Evolutionary conservation across 1,140 invertebrate genomes (phyloP).

Genomic region (Paramacrobiotus metropolitanus): DNA sequence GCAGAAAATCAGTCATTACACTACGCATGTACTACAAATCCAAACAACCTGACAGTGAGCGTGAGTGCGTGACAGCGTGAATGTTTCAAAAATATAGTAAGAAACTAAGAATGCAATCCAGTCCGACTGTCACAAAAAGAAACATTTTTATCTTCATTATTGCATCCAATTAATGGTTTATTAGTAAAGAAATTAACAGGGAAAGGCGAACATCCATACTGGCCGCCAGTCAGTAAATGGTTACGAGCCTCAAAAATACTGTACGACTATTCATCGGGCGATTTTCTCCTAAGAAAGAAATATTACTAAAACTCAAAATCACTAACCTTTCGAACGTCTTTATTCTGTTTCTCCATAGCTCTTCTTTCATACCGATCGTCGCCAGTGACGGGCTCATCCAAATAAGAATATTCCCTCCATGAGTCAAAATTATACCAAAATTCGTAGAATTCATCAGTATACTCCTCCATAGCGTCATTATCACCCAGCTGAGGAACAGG

Average conservation of each 20-base stretch:
- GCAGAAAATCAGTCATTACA: no score
- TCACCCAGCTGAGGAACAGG: slow-evolving; percentile 64
- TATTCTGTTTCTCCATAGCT: slow-evolving; percentile 95
- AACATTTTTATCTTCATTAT: background rate
- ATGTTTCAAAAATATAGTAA: no score
- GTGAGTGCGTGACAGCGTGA: no score
- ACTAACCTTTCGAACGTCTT: slow-evolving; percentile 38
- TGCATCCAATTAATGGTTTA: background rate
- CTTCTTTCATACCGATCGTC: slow-evolving; percentile 77
- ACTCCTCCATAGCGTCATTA: slow-evolving; percentile 30
- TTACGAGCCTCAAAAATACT: no score
- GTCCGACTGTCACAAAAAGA: no score
- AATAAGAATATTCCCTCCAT: slow-evolving; percentile 95
- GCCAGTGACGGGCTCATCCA: slow-evolving; percentile 95
- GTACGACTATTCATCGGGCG: no score
- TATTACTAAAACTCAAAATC: background rate
- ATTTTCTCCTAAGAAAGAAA: background rate
- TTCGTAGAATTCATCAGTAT: slow-evolving; percentile 31
- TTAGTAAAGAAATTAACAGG: background rate
- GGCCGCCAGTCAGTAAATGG: no score
- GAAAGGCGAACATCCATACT: background rate
- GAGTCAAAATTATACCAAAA: slow-evolving; percentile 82
- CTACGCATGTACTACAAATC: no score
- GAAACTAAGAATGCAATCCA: no score
- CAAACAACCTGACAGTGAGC: no score